These are phyloP conservation scores for Eupeodes latifasciatus DNA, from an alignment of 2,888 invertebrate genomes.

Conservation along the genomic window DNA sequence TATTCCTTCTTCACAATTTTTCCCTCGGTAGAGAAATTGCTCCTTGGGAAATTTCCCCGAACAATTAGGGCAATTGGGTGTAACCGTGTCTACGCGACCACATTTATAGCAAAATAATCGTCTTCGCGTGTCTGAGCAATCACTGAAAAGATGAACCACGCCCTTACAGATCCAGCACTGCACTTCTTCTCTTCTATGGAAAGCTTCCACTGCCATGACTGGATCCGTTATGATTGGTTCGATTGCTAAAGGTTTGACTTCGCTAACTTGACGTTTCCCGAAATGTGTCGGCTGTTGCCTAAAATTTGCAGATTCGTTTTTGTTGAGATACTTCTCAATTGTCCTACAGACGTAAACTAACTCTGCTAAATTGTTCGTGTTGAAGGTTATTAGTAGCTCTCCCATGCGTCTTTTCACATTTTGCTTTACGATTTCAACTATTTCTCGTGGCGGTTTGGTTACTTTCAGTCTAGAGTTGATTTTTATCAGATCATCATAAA, in stretches of 20 bases:
- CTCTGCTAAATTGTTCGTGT: background rate
- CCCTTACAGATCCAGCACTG: conserved; percentile 16
- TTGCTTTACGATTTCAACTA: background rate
- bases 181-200: background rate
- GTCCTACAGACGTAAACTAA: background rate
- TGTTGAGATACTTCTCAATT: background rate
- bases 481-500: background rate
- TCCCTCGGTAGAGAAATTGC: background rate
- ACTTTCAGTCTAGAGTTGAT: background rate
- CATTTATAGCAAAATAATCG: too few relatives aligned
- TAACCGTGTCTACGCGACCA: background rate
- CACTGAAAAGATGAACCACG: background rate
- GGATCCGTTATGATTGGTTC: background rate
- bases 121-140: background rate
- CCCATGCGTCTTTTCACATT: background rate
- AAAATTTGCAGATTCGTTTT: background rate
- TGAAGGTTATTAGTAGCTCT: background rate
- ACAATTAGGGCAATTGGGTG: background rate
- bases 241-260: background rate
- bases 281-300: too few relatives aligned
- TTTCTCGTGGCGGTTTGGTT: background rate
- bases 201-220: background rate
- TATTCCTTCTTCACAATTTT: background rate
- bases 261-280: background rate
- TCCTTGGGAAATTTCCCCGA: background rate